Evolutionary conservation across 1,140 invertebrate genomes (phyloP).

Genomic region (Pemphigus obesinymphae): DNA sequence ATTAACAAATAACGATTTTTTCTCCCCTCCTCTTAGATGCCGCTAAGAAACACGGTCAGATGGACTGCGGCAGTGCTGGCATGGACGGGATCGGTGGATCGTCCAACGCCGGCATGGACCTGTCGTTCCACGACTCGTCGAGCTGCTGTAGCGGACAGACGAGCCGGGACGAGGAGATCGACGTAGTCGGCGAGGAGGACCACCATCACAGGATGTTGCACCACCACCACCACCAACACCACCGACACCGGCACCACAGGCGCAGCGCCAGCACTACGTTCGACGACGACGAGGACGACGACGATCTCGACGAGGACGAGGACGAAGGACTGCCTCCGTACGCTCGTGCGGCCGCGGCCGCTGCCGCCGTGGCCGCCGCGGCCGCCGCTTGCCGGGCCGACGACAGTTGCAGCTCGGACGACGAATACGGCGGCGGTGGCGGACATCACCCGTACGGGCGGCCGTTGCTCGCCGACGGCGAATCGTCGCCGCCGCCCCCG

Average conservation of each 20-base stretch:
- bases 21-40: no score
- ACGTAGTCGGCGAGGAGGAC: conserved; percentile 62
- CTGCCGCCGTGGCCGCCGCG: conserved; percentile 55
- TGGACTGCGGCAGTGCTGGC: conserved; percentile 61
- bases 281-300: conserved; percentile 43
- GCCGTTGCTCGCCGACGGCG: conserved; percentile 43
- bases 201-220: conserved; percentile 50
- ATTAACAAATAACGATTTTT: no score
- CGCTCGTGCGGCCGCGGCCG: conserved; percentile 51
- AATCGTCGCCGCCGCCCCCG: conserved; percentile 47
- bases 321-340: conserved; percentile 30
- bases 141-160: conserved; percentile 47
- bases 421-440: conserved; percentile 54
- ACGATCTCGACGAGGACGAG: conserved; percentile 43
- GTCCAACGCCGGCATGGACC: conserved; percentile 43
- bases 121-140: conserved; percentile 44
- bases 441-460: conserved; percentile 44
- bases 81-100: conserved; percentile 53
- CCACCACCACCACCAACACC: background rate
- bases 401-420: conserved; percentile 50
- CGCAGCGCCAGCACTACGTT: conserved; percentile 14
- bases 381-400: conserved; percentile 60
- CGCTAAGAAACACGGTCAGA: conserved; percentile 55
- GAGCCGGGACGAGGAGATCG: conserved; percentile 65
- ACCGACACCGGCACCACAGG: background rate